phyloP scores from a whole-genome alignment of 2,888 invertebrate species.

The Noctua pronuba region DNA sequence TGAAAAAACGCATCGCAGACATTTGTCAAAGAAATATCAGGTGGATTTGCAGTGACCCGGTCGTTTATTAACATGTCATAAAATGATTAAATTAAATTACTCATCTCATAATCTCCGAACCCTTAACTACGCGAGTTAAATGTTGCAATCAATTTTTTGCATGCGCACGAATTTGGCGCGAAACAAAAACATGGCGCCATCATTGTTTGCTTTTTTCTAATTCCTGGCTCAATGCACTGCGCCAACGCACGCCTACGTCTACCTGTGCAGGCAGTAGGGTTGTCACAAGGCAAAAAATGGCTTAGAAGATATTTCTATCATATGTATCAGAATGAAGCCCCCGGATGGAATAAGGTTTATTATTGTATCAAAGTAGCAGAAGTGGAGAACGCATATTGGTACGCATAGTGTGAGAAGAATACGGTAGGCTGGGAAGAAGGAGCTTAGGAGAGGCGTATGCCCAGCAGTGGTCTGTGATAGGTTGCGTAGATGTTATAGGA shows the following conservation, averaged over 20 bases:
- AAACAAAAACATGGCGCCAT: constrained; percentile 68
- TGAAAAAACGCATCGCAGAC: background rate
- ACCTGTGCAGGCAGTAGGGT: constrained; percentile 59
- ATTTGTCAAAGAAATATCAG: background rate
- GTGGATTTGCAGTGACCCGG: background rate
- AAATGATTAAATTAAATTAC: constrained; percentile 8
- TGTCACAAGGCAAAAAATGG: constrained; percentile 18
- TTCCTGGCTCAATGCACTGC: constrained; percentile 63
- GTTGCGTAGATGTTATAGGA: no score
- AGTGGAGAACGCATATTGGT: background rate
- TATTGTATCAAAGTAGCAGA: background rate
- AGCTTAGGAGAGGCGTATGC: background rate
- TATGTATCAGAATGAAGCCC: background rate
- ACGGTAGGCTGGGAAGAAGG: background rate
- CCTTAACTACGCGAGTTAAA: constrained; percentile 35
- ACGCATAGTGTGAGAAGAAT: background rate
- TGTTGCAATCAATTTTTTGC: constrained; percentile 60
- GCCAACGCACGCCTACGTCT: constrained; percentile 69
- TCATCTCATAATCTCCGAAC: constrained; percentile 8
- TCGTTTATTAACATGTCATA: background rate
- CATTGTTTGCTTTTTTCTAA: constrained; percentile 68
- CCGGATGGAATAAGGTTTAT: background rate
- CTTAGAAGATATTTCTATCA: background rate
- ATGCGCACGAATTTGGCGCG: constrained; percentile 48
- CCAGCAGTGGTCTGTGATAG: background rate